Percentiles rank a stretch among this genome's conserved stretches.
phyloP scores from a whole-genome alignment of 1,140 invertebrate species.

The Spodoptera litura region DNA sequence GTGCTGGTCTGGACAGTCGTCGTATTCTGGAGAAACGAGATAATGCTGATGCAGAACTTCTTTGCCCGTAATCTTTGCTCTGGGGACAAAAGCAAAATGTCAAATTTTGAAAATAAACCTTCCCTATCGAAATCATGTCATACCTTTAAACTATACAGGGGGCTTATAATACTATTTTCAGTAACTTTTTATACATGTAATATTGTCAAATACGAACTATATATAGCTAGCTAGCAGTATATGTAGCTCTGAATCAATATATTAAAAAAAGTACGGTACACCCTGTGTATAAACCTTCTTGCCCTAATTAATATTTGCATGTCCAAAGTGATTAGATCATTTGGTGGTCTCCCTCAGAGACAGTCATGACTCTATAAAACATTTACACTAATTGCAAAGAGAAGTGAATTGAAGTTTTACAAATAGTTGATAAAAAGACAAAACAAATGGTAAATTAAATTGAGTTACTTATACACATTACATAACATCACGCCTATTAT shows the following conservation, averaged over 20 bases:
- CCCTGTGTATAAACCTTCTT: background rate
- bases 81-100: slow-evolving; percentile 55
- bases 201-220: no score
- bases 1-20: slow-evolving; percentile 65
- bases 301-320: slow-evolving; percentile 33
- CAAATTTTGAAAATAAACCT: no score
- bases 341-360: background rate
- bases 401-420: background rate
- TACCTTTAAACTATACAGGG: no score
- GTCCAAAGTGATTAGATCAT: slow-evolving; percentile 10
- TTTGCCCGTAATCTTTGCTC: slow-evolving; percentile 59
- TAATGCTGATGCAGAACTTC: slow-evolving; percentile 55
- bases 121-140: no score
- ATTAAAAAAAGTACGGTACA: no score
- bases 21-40: slow-evolving; percentile 73
- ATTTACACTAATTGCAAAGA: background rate
- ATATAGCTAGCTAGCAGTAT: no score
- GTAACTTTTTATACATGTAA: no score
- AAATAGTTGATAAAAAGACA: background rate
- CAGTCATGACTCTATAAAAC: background rate
- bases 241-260: no score
- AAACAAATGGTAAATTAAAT: background rate
- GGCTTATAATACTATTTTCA: no score
- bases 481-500: no score
- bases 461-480: no score